Percentiles rank a stretch among this genome's conserved stretches.
These are phyloP conservation scores for Micropterix aruncella DNA, from an alignment of 2,888 invertebrate species.

Conservation along the genomic window DNA sequence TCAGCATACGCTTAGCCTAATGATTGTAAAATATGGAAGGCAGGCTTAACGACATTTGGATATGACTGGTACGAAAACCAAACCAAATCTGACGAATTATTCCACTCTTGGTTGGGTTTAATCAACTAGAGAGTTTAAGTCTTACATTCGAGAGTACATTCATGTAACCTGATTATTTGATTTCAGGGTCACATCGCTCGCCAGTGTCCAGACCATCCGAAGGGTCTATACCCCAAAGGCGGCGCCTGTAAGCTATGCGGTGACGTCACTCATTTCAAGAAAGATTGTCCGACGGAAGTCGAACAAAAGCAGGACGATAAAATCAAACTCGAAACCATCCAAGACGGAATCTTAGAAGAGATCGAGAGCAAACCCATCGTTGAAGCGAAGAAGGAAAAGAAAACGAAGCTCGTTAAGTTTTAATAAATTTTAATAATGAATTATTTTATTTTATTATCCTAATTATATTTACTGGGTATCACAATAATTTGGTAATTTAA, in stretches of 20 bases:
- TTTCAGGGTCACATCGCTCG: conserved; percentile 68
- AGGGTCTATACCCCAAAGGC: conserved; percentile 77
- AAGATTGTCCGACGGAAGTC: conserved; percentile 59
- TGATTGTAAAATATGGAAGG: too few relatives aligned
- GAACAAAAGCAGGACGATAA: conserved; percentile 30
- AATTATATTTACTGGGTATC: too few relatives aligned
- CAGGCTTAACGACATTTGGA: too few relatives aligned
- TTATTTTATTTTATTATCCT: too few relatives aligned
- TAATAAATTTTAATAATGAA: too few relatives aligned
- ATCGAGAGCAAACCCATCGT: conserved; percentile 18
- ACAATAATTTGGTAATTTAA: neutral
- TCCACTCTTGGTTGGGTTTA: too few relatives aligned
- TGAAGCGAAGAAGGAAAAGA: conserved; percentile 17
- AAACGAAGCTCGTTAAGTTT: conserved; percentile 33
- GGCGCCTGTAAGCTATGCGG: conserved; percentile 73
- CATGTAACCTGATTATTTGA: too few relatives aligned
- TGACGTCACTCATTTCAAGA: conserved; percentile 71
- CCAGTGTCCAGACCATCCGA: conserved; percentile 79
- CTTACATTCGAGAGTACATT: too few relatives aligned
- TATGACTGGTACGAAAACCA: too few relatives aligned
- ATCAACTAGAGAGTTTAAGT: too few relatives aligned
- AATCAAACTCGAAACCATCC: conserved; percentile 30
- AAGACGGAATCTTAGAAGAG: conserved; percentile 27
- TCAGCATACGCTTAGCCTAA: too few relatives aligned
- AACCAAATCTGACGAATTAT: too few relatives aligned